Evolutionary conservation across 2,113 vertebrate species (phyloP).

Genomic region (Ammodytes dubius): DNA sequence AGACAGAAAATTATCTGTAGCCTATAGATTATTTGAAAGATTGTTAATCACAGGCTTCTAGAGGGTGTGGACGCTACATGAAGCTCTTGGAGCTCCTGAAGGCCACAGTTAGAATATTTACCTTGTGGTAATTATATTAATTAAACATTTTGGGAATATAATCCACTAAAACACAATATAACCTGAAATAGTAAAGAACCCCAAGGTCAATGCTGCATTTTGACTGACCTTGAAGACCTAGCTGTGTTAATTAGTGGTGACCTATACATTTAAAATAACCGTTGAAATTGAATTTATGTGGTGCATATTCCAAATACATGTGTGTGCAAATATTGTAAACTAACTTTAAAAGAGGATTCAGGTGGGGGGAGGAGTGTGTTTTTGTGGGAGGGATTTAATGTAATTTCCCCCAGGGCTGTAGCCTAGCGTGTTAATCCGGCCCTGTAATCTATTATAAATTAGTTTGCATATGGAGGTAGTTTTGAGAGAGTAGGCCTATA

Average conservation of each 20-base stretch:
- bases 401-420: not conserved
- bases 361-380: not conserved
- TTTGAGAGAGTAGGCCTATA: not conserved
- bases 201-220: not conserved
- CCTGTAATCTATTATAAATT: not conserved
- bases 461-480: not conserved
- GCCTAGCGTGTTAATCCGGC: not conserved
- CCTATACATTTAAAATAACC: not conserved
- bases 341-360: not conserved
- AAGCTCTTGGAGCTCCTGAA: not conserved
- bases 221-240: not conserved
- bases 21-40: not conserved
- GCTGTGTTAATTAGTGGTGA: not conserved
- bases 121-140: conserved; percentile 15
- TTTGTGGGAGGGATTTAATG: not conserved
- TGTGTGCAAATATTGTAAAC: not conserved
- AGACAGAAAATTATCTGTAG: not conserved
- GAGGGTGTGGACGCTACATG: too few species aligned
- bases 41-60: not conserved
- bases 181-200: not conserved
- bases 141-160: conserved; percentile 18
- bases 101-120: not conserved
- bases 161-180: not conserved
- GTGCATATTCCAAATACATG: not conserved
- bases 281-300: not conserved